Evolutionary conservation across 2,797 vertebrate species (phyloP), one percentile per base, ranked within the genome.

Genomic region (Harpagifer antarcticus): DNA sequence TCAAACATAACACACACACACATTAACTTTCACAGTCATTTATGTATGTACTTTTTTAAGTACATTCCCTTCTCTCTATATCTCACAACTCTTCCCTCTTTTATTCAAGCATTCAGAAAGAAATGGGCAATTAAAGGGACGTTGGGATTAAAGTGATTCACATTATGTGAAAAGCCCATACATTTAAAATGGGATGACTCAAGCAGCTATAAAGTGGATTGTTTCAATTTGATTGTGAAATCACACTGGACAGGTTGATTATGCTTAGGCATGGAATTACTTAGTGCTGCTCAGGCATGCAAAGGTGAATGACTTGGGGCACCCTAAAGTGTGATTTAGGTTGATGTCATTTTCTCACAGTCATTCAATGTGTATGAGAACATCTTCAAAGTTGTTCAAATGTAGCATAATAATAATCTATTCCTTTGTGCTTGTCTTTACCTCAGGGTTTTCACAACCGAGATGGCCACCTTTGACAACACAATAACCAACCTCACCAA

Each of bases 381-480:
- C 15, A 1, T 50, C 44, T 27, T 14, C 13, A 23, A 19, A 16
- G 40, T 33, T 31, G 17, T 23, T 48, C 4, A 44, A 49, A 52
- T 20, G 19, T 49, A 43, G 4, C 14, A 16, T 16, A 27, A 14
- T 61, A 0, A 64, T 53, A 11, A 60, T 58, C 16, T 7, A 2
- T 48, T 23, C 17, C 15, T 72, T 47, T 77, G 44, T 62, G 0
- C 13, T 48, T 50, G 9, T 76, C n/a, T 9, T 67, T 40, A 19
- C 20, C 40, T 67, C 37, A 94, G 94, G 84, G 45, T 74, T 70
- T 13, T 61, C n/a, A 44, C 58, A 33, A 50, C 44, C 62, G 84
- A 68, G 23, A 94, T 94, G 92, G 52, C 40, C 31, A 14, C 11
- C 19, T 15, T 44, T 48, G 20, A 73, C 67, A 57, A 23, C 71